Evolutionary conservation across 2,797 vertebrate genomes (phyloP), one percentile per base, ranked within the genome.

Genomic region (Xerus rutilus): DNA sequence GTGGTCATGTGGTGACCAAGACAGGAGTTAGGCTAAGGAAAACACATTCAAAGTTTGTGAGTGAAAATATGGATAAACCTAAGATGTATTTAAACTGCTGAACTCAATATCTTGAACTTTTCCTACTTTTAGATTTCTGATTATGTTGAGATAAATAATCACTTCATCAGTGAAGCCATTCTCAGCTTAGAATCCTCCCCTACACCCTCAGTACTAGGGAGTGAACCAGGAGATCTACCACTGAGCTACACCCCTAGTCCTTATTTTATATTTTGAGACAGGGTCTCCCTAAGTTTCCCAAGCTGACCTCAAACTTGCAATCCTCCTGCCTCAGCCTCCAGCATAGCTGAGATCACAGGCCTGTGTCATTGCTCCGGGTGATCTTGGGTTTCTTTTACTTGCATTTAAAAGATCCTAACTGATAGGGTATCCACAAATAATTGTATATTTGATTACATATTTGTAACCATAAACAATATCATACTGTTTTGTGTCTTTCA

Each of bases 31-130:
- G 47, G 20, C 32, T 59, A 49, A 73, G 70, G 47, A 77, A 20
- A 76, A 86, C 15, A 54, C 0, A 12, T 39, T 76, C 70, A 77
- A 57, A 15, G 18, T 8, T 85, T 67, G 32, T 49, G 28, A 92
- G 52, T 78, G 43, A 57, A 81, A 76, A 47, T 62, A 86, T 11
- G 43, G 30, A 70, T 32, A 69, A 45, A 79, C 23, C 30, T n/a
- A 81, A 62, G 39, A 59, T 59, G 17, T 54, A 79, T 30, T 93
- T 89, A 85, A 92, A 47, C 14, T 54, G 84, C 54, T 92, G 32
- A 76, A 89, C 67, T 85, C 85, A 79, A 81, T 47, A 85, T 32
- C 59, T 95, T 73, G 32, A 35, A 88, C 93, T 23, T 78, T 65
- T 13, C 64, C 23, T 85, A 78, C n/a, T 69, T 64, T 57, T 28